A percentile compares a stretch with the other conserved stretches of the same genome.
Evolutionary conservation across 2,113 vertebrate genomes (phyloP).

Genomic region (Xiphophorus maculatus): DNA sequence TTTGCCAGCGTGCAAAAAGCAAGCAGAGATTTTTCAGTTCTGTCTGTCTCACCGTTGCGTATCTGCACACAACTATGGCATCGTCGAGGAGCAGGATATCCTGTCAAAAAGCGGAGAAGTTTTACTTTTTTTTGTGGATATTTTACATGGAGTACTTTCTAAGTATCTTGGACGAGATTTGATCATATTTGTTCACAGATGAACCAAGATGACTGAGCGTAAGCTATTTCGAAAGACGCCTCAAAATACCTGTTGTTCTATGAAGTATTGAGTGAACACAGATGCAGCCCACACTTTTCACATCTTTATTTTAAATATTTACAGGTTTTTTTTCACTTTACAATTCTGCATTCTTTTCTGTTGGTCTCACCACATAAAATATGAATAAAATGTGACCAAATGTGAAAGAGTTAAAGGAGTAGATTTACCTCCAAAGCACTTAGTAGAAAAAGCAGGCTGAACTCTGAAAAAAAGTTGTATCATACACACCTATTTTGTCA

Average conservation of each 20-base stretch:
- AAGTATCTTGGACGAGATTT: background rate
- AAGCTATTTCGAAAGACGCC: too few relatives aligned
- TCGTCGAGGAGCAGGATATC: slow-evolving; percentile 94
- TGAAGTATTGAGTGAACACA: too few relatives aligned
- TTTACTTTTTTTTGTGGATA: background rate
- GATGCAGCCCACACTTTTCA: too few relatives aligned
- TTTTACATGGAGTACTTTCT: background rate
- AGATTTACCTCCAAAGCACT: background rate
- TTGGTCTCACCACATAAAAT: too few relatives aligned
- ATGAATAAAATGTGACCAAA: too few relatives aligned
- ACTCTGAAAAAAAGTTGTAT: background rate
- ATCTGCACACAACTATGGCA: slow-evolving; percentile 99
- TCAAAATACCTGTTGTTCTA: too few relatives aligned
- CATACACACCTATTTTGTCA: slow-evolving; percentile 89
- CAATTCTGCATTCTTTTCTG: too few relatives aligned
- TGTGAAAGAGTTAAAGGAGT: too few relatives aligned
- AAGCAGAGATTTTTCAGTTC: background rate
- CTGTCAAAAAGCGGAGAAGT: slow-evolving; percentile 68
- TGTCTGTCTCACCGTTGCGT: slow-evolving; percentile 85
- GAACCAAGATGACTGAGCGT: too few relatives aligned
- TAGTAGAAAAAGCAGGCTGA: background rate
- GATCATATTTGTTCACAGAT: too few relatives aligned
- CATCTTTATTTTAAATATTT: too few relatives aligned
- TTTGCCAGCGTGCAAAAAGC: background rate
- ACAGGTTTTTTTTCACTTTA: too few relatives aligned